Evolutionary conservation across 2,113 vertebrate species (phyloP).

Genomic region (Oxyura jamaicensis): DNA sequence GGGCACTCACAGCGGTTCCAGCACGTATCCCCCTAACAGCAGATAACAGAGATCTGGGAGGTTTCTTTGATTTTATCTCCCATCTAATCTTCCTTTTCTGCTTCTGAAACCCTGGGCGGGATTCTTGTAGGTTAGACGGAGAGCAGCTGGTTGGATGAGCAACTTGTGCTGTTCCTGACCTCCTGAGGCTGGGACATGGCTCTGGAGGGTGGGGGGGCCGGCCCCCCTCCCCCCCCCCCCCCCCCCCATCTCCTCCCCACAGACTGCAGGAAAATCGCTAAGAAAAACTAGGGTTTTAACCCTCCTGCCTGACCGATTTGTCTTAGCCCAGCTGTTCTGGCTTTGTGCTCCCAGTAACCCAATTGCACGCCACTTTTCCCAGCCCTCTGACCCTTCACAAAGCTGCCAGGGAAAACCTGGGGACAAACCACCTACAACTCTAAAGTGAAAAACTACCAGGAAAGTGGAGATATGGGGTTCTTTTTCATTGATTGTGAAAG

Average conservation of each 20-base stretch:
- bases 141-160: fast-evolving
- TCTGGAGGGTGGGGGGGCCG: not conserved
- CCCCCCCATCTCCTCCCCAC: not conserved
- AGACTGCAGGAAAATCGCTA: not conserved
- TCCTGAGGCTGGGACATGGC: not conserved
- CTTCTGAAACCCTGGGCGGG: not conserved
- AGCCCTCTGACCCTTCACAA: not conserved
- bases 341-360: not conserved
- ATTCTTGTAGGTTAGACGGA: not conserved
- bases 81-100: not conserved
- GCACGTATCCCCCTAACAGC: not conserved
- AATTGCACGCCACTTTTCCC: not conserved
- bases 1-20: not conserved
- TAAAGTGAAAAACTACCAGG: not conserved
- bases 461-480: not conserved
- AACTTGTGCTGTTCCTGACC: not conserved
- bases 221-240: too few species aligned
- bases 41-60: not conserved
- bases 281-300: not conserved
- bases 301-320: not conserved
- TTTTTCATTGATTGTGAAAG: not conserved
- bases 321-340: not conserved
- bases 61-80: not conserved
- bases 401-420: not conserved
- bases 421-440: not conserved